Evolutionary conservation across 2,797 vertebrate species (phyloP).

Genomic region (Picus viridis): DNA sequence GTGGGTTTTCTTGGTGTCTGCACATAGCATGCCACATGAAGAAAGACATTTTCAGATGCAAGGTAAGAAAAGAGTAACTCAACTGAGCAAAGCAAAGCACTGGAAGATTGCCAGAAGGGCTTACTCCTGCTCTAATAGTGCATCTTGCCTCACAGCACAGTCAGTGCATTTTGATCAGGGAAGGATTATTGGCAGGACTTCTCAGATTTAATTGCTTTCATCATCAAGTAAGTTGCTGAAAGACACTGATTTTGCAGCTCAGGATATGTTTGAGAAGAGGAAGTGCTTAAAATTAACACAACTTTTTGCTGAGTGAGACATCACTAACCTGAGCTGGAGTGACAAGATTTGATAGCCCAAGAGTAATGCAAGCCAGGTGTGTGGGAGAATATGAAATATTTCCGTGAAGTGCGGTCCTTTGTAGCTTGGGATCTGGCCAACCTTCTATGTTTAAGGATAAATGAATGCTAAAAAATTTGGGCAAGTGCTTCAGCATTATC

Average conservation of each 20-base stretch:
- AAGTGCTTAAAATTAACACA: background rate
- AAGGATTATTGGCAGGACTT: slow-evolving; percentile 5
- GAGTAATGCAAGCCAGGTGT: background rate
- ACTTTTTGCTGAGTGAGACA: background rate
- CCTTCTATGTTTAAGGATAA: background rate
- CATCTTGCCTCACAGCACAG: background rate
- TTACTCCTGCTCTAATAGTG: background rate
- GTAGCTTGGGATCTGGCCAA: background rate
- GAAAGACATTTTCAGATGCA: background rate
- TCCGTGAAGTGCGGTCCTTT: background rate
- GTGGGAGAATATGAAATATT: background rate
- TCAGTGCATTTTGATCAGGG: background rate
- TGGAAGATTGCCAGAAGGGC: background rate
- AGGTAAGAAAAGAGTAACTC: background rate
- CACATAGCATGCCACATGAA: background rate
- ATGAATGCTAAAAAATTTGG: background rate
- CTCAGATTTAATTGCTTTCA: slow-evolving; percentile 6
- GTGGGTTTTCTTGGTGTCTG: background rate
- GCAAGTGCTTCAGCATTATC: background rate
- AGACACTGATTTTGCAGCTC: background rate
- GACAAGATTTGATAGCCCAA: background rate
- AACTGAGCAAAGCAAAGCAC: fast-evolving
- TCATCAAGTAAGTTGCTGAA: background rate
- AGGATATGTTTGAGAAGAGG: background rate
- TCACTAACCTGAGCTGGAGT: background rate